Evolutionary conservation across 2,113 vertebrate species (phyloP).

Genomic region (Siniperca chuatsi): DNA sequence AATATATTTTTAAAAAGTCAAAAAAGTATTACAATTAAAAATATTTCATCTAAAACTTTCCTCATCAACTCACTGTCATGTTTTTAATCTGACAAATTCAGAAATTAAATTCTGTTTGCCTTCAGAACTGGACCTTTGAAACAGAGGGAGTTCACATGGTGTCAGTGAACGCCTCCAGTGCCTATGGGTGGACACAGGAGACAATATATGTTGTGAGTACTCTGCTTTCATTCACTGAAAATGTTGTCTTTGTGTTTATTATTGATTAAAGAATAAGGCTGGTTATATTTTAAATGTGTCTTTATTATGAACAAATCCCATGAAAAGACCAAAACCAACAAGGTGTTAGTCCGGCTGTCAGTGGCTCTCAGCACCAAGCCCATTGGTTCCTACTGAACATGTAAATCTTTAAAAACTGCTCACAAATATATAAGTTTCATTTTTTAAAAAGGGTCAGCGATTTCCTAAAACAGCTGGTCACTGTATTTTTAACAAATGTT

Average conservation of each 20-base stretch:
- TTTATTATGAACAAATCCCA: neutral
- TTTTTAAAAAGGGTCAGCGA: neutral
- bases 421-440: neutral
- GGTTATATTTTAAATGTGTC: neutral
- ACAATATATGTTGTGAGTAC: constrained; percentile 33
- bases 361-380: neutral
- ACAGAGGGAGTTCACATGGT: constrained; percentile 34
- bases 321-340: neutral
- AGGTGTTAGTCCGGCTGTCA: neutral
- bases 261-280: neutral
- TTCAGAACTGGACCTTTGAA: constrained; percentile 42
- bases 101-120: neutral
- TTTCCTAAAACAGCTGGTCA: neutral
- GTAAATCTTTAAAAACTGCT: neutral
- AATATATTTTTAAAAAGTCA: too few species aligned
- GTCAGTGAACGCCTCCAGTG: constrained; percentile 36
- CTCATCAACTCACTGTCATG: neutral
- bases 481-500: neutral
- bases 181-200: constrained; percentile 43
- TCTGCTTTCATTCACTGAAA: neutral
- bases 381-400: neutral
- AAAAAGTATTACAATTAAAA: neutral
- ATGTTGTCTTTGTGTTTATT: neutral
- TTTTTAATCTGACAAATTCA: neutral
- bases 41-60: neutral